Evolutionary conservation across 2,113 vertebrate species (phyloP).

Genomic region (Neogale vison): DNA sequence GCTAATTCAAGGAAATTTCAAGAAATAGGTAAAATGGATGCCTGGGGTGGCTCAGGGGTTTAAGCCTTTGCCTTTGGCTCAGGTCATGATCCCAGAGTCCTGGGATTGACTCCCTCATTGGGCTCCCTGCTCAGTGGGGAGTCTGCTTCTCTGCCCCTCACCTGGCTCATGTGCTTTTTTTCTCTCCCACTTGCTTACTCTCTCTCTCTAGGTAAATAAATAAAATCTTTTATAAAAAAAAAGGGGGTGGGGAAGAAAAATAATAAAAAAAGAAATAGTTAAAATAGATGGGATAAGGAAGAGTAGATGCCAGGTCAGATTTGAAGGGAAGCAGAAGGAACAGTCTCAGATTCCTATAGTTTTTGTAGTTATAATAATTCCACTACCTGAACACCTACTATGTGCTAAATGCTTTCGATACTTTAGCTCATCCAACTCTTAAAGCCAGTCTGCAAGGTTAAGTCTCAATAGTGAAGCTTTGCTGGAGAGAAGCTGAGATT

Average conservation of each 20-base stretch:
- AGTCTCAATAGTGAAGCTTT: neutral
- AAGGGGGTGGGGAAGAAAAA: too few species aligned
- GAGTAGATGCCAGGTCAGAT: neutral
- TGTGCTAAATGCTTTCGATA: neutral
- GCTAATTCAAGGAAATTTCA: constrained; percentile 4
- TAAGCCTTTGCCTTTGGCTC: too few species aligned
- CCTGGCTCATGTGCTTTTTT: too few species aligned
- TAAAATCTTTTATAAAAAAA: too few species aligned
- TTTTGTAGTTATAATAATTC: neutral
- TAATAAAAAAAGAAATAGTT: neutral
- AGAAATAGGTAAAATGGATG: neutral
- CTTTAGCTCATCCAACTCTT: neutral
- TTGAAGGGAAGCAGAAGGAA: neutral
- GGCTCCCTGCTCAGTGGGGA: too few species aligned
- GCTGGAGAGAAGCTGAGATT: neutral
- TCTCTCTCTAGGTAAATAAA: too few species aligned
- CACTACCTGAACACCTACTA: neutral
- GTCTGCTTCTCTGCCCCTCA: too few species aligned
- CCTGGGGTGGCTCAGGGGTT: too few species aligned
- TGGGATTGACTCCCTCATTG: too few species aligned
- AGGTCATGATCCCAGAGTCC: too few species aligned
- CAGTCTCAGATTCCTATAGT: accelerated
- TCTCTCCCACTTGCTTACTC: too few species aligned
- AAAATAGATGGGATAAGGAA: neutral
- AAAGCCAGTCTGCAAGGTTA: neutral